Evolutionary conservation across 2,113 vertebrate species (phyloP), one percentile per base, ranked within the genome.

Genomic region (Carassius auratus): DNA sequence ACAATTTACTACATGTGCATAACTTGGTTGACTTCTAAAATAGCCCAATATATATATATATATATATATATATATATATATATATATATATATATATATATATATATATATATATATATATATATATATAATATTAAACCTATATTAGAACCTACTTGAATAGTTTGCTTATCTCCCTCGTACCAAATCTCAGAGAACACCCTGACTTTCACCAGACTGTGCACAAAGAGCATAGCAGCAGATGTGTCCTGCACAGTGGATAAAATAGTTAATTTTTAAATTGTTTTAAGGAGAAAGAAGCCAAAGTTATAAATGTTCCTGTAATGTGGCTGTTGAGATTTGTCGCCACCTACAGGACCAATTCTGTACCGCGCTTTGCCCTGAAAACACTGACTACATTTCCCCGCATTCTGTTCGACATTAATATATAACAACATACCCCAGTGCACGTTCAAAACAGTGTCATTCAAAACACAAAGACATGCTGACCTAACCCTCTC

Each of bases 361-460:
- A 13, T 48, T 0, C 2, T 1, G 42, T n/a, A 75, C 3, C 68
- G 74, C 57, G 55, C n/a, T 23, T 15, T 57, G 21, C 10, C 2
- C n/a, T 45, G 30, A 57, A 17, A 59, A 9, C 8, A 12, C 17
- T 3, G 36, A 87, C 84, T 88, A 86, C 90, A 86, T 86, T 66
- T 88, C 86, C 89, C 90, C 83, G 61, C 21, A 88, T 85, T 57
- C 77, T 82, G 26, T 83, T 83, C 57, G 36, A 36, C 48, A 23
- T 36, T 13, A 23, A 71, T 50, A 6, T 15, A 73, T 45, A n/a
- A 83, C 26, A 84, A 84, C 89, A 87, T 85, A 81, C 62, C 45
- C 8, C 26, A 21, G 83, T n/a, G 76, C 74, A n/a, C 9, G 1
- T 61, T 64, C 5, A 61, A 73, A 62, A 33, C 48, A 26, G 12